Evolutionary conservation across 2,797 vertebrate species (phyloP).

Genomic region (Caiman crocodilus): DNA sequence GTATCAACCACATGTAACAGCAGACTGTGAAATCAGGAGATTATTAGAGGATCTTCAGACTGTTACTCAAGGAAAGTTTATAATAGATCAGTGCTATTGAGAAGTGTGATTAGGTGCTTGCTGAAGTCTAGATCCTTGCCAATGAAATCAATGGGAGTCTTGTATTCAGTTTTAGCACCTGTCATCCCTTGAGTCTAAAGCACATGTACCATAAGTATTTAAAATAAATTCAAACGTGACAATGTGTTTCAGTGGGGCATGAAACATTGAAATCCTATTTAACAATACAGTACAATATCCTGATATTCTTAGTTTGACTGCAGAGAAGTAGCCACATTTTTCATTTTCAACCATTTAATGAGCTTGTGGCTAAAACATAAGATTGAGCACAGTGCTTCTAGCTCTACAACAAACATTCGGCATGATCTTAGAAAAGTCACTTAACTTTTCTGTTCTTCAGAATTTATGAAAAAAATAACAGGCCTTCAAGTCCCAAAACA

Average conservation of each 20-base stretch:
- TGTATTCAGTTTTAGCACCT: background rate
- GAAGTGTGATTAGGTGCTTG: background rate
- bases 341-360: background rate
- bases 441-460: background rate
- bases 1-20: background rate
- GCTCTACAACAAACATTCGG: background rate
- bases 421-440: background rate
- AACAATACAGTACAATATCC: background rate
- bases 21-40: background rate
- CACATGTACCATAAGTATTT: background rate
- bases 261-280: background rate
- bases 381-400: background rate
- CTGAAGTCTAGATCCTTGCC: background rate
- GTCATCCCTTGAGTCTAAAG: background rate
- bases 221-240: background rate
- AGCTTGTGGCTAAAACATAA: background rate
- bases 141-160: background rate
- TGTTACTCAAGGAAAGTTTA: conserved; percentile 12
- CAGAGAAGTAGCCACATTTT: background rate
- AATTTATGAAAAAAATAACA: too few species aligned
- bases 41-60: background rate
- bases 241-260: background rate
- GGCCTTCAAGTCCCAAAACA: background rate
- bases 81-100: background rate
- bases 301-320: background rate